Base-by-base conservation (phyloP, 2,888 invertebrate genomes). In the Cantharis rustica region DNA sequence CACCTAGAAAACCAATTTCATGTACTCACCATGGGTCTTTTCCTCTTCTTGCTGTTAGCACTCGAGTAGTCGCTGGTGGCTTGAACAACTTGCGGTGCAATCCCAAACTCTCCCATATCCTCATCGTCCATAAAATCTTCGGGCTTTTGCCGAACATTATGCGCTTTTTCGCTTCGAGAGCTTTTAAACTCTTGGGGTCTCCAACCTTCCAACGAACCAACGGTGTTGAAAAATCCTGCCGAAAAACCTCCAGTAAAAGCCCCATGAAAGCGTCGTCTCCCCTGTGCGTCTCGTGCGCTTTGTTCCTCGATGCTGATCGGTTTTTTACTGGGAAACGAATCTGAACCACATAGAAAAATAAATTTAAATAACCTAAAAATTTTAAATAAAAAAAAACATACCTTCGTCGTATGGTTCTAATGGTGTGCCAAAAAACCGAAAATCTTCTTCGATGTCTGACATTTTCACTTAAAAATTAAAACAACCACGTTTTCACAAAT, bases 51-150 rank as follows among this genome's bases (percentile, higher is more conserved):
- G 79, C 82, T 87, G 82, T 83, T 86, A 47, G n/a, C 47, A 47
- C 47, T 47, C 23, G 91, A 90, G 87, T 95, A 99, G 81, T 96
- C 94, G 13, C 91, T 91, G 1, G 94, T 95, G 0, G 97, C 94
- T 83, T 94, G 92, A 77, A 99, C 90, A 1, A 93, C 92, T 79
- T 95, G 93, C 0, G 98, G 98, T 0, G 99, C 98, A 82, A 99
- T 98, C 16, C 99, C 99, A 89, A 95, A 96, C 86, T 97, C 96
- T 2, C 96, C 93, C 20, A 96, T 91, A 87, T 99, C 99, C 88
- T 99, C 99, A 11, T 96, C 96, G 87, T 99, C 99, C 99, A 99
- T 99, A 85, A 95, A 99, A 89, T 99, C 98, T 87, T 97, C 95
- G 0, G 98, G 95, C 80, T 90, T 91, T 86, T 95, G 95, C 61